A percentile compares a stretch with the other conserved stretches of the same genome.
phyloP scores from a whole-genome alignment of 2,888 invertebrate genomes.

The Drosophila anomelani region DNA sequence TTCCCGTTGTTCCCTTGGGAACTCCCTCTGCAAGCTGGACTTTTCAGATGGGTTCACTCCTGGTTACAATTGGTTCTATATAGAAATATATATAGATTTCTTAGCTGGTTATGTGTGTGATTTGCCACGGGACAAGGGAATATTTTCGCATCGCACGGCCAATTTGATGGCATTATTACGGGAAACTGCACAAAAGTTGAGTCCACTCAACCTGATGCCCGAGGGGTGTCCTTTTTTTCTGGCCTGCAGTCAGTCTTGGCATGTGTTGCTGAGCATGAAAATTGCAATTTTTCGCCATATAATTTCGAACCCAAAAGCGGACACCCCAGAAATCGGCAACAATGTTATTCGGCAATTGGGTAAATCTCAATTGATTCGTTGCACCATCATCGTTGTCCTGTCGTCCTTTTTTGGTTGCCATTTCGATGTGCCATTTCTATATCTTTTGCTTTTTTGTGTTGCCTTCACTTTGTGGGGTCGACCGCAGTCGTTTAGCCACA shows the following conservation, averaged over 20 bases:
- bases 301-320: conserved; percentile 53
- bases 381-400: conserved; percentile 53
- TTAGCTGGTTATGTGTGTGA: neutral
- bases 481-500: conserved; percentile 79
- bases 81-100: neutral
- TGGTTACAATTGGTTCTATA: neutral
- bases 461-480: conserved; percentile 56
- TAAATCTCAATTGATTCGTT: conserved; percentile 71
- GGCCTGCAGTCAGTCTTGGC: conserved; percentile 18
- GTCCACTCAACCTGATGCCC: conserved; percentile 12
- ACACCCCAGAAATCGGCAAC: conserved; percentile 34
- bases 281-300: conserved; percentile 74
- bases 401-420: neutral
- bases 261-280: conserved; percentile 63
- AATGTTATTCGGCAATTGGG: conserved; percentile 44
- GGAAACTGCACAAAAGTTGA: conserved; percentile 50
- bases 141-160: conserved; percentile 37
- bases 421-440: conserved; percentile 6
- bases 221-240: conserved; percentile 19
- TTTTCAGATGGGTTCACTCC: conserved; percentile 5
- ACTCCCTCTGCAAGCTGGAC: neutral
- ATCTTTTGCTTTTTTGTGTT: neutral
- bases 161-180: conserved; percentile 71
- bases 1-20: neutral
- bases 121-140: conserved; percentile 21